phyloP scores from a whole-genome alignment of 2,888 invertebrate genomes.

The Pseudolycoriella hygida region DNA sequence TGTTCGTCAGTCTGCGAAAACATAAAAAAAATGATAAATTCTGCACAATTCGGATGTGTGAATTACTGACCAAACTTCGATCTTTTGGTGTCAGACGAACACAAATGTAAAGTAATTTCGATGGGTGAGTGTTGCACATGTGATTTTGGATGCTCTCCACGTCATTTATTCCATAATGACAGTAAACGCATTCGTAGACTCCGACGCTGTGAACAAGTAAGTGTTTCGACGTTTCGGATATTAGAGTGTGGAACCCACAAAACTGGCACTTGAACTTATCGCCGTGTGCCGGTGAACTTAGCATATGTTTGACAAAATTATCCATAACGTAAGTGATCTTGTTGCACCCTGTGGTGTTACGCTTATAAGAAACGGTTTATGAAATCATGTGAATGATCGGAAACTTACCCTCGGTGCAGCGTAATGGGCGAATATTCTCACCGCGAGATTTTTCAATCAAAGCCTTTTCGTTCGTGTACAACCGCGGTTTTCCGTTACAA shows the following conservation, averaged over 20 bases:
- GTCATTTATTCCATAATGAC: conserved; percentile 25
- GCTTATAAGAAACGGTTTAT: neutral
- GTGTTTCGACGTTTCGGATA: conserved; percentile 18
- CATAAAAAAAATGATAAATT: neutral
- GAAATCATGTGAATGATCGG: neutral
- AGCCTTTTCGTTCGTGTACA: neutral
- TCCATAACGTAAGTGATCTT: conserved; percentile 7
- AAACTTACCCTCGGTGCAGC: neutral
- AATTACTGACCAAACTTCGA: conserved; percentile 3
- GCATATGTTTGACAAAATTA: conserved; percentile 8
- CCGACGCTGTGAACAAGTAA: conserved; percentile 28
- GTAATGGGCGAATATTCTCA: conserved; percentile 11
- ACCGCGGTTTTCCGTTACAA: neutral
- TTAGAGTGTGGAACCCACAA: conserved; percentile 6
- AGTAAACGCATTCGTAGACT: conserved; percentile 33
- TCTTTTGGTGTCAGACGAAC: conserved; percentile 14
- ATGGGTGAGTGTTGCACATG: conserved; percentile 28
- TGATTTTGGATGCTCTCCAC: conserved; percentile 30
- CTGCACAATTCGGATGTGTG: neutral
- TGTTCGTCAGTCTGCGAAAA: conserved; percentile 5
- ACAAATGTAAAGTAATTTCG: conserved; percentile 21
- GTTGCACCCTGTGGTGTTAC: conserved; percentile 7
- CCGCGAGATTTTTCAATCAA: conserved; percentile 4
- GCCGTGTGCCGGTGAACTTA: neutral
- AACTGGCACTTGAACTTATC: conserved; percentile 7